phyloP scores from a whole-genome alignment of 2,888 invertebrate genomes.

The Kuschelorhynchus macadamiae region DNA sequence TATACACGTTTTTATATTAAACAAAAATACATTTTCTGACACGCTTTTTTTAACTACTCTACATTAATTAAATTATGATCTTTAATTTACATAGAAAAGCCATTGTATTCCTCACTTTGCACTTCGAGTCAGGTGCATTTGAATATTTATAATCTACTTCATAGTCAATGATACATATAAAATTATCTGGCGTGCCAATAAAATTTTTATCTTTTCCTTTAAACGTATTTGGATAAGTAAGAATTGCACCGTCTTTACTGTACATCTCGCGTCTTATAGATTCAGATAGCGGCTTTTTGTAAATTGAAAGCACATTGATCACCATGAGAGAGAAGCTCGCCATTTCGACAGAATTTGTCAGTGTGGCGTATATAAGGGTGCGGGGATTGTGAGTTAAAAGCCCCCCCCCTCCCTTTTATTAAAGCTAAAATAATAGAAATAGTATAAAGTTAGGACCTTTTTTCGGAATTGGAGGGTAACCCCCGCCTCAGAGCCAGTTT shows the following conservation, averaged over 20 bases:
- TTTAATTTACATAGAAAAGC: constrained; percentile 16
- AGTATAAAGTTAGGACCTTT: no score
- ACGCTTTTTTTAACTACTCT: no score
- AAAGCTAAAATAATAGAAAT: no score
- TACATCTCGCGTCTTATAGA: background rate
- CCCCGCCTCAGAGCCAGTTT: no score
- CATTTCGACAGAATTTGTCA: constrained; percentile 20
- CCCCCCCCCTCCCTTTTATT: no score
- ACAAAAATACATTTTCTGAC: no score
- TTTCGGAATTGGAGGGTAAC: no score
- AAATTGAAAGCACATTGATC: constrained; percentile 5
- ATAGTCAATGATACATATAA: constrained; percentile 13
- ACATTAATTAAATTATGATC: no score
- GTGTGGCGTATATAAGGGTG: no score
- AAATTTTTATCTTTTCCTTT: constrained; percentile 6
- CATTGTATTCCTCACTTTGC: constrained; percentile 1
- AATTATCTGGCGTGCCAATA: constrained; percentile 15
- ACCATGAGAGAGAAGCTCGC: constrained; percentile 13
- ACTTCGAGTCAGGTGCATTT: constrained; percentile 8
- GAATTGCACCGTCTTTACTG: constrained; percentile 6
- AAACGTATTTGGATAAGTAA: background rate
- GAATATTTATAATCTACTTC: background rate
- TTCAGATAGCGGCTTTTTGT: background rate
- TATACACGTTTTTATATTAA: no score
- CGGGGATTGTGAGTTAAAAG: no score